Conservation (phyloP, 2,113 vertebrate species). For the Thymallus thymallus region DNA sequence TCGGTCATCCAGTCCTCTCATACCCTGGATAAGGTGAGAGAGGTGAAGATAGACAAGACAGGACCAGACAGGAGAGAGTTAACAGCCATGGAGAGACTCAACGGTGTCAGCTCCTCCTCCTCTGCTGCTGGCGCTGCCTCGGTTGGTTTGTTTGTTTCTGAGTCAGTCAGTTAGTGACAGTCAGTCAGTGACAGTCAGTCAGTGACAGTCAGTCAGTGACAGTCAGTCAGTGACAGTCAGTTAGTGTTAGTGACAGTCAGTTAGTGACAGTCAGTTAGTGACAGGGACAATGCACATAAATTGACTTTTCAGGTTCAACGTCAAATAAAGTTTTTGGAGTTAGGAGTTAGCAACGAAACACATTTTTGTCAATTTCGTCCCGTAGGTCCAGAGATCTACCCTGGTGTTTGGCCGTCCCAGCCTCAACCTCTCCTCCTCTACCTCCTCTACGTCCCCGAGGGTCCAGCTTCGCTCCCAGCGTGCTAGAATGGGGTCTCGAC, state of each 20-base stretch:
- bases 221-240: too few relatives aligned
- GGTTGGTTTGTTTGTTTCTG: too few relatives aligned
- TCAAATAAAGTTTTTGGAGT: too few relatives aligned
- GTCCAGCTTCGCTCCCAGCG: constrained; percentile 78
- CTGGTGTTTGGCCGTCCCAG: constrained; percentile 60
- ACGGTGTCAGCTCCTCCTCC: constrained; percentile 51
- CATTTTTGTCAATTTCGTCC: not conserved
- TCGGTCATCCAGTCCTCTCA: constrained; percentile 69
- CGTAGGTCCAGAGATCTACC: constrained; percentile 57
- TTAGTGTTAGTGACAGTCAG: too few relatives aligned
- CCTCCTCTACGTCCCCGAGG: constrained; percentile 44
- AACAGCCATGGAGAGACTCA: constrained; percentile 58
- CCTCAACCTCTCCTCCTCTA: constrained; percentile 63
- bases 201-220: too few relatives aligned
- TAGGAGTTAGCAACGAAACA: too few relatives aligned
- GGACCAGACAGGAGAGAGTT: constrained; percentile 38
- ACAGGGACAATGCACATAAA: too few relatives aligned
- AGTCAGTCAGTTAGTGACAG: too few relatives aligned
- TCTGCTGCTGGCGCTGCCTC: too few relatives aligned
- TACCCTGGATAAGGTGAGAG: constrained; percentile 63
- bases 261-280: too few relatives aligned
- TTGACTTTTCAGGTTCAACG: too few relatives aligned
- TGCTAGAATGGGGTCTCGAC: constrained; percentile 71
- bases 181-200: too few relatives aligned
- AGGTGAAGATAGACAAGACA: constrained; percentile 37